phyloP scores from a whole-genome alignment of 2,113 vertebrate species.

The Oceanodroma tethys region DNA sequence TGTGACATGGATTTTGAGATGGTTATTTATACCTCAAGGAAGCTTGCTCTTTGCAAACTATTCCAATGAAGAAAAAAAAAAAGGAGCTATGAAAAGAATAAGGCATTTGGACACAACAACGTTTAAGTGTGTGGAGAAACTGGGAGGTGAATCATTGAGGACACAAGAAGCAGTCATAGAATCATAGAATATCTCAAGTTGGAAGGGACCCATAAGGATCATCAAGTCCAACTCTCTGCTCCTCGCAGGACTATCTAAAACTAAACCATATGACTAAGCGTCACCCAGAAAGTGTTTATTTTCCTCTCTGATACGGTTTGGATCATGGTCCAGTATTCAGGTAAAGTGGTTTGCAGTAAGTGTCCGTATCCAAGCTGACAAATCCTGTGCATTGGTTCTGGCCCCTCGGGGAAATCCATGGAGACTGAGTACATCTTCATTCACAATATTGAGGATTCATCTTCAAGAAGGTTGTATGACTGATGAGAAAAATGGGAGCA shows the following conservation, averaged over 20 bases:
- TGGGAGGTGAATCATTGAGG: not conserved
- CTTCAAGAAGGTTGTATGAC: not conserved
- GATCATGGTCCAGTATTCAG: not conserved
- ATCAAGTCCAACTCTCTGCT: not conserved
- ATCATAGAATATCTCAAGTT: not conserved
- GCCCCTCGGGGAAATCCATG: not conserved
- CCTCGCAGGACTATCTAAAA: not conserved
- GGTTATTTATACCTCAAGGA: not conserved
- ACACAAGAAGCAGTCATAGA: not conserved
- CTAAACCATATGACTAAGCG: not conserved
- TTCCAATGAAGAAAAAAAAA: not conserved
- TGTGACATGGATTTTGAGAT: not conserved
- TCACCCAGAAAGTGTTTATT: not conserved
- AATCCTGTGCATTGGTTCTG: not conserved
- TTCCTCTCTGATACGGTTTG: not conserved
- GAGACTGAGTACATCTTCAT: not conserved
- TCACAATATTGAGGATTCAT: not conserved
- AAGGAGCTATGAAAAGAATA: not conserved
- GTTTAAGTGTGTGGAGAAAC: not conserved
- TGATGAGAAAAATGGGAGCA: not conserved
- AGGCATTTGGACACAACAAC: accelerated
- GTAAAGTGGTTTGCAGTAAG: not conserved
- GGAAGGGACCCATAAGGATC: not conserved
- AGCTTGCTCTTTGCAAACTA: not conserved
- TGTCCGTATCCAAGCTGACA: not conserved